phyloP scores from a whole-genome alignment of 1,140 invertebrate genomes.

The Penaeus japonicus region DNA sequence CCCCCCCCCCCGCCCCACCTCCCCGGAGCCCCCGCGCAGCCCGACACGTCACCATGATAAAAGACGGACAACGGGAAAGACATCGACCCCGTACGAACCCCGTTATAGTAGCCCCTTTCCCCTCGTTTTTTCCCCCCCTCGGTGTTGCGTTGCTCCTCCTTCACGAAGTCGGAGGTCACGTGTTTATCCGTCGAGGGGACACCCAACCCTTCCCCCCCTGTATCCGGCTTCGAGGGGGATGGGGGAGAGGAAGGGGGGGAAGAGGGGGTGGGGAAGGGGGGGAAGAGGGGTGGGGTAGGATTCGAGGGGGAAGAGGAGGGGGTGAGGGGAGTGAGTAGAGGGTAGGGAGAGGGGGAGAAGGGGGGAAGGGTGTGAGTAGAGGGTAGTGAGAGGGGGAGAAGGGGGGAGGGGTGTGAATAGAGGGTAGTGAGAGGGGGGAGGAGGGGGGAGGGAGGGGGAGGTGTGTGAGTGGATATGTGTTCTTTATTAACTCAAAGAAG shows the following conservation, averaged over 20 bases:
- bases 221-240: not conserved
- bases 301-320: no score
- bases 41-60: conserved; percentile 38
- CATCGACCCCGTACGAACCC: conserved; percentile 19
- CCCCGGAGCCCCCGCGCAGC: not conserved
- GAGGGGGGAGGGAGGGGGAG: not conserved
- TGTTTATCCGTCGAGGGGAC: no score
- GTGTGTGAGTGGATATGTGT: no score
- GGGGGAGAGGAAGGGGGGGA: no score
- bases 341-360: not conserved
- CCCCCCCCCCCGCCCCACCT: not conserved
- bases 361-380: not conserved
- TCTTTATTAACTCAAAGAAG: no score
- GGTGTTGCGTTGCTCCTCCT: no score
- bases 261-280: no score
- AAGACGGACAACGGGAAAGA: conserved; percentile 35
- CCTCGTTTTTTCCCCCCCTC: no score
- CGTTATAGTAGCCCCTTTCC: not conserved
- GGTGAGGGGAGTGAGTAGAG: no score
- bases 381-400: not conserved
- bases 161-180: no score
- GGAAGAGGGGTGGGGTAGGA: no score
- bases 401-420: not conserved
- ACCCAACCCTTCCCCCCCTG: no score
- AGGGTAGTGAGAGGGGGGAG: not conserved